Base-by-base conservation (phyloP, 2,113 vertebrate genomes). In the Chaenocephalus aceratus region DNA sequence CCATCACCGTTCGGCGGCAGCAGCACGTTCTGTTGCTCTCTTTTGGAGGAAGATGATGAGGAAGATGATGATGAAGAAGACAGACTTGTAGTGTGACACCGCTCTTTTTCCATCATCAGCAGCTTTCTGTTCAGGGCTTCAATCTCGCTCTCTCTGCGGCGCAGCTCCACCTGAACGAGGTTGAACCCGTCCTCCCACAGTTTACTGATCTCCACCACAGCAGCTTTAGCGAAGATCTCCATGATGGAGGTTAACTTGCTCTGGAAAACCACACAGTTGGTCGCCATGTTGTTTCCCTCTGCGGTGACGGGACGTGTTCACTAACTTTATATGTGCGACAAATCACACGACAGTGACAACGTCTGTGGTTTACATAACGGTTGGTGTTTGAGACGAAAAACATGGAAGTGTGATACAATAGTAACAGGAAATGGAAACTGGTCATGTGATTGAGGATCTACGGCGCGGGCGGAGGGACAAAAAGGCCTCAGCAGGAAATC, bases 151-250 rank as follows among this genome's bases (percentile, higher is more conserved):
- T 95, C 93, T 44, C 89, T 90, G 4, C 93, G 80, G 21, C 90
- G 91, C 2, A 95, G 86, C 88, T 95, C 92, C 2, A 88, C 53
- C 26, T 93, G 92, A 0, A 95, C 71, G 7, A 94, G 23, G 0
- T 82, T 74, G 62, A 93, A 89, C 5, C 87, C 94, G 77, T 95
- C 93, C 74, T 95, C 93, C 87, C 94, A 95, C 77, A 96, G 82
- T 23, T 91, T 89, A 14, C 89, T 80, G 69, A 96, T 93, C 51
- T 96, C 94, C 13, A 91, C 18, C 57, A 95, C 93, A 8, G 95
- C 95, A 6, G 93, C 83, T 63, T 94, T 91, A 10, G 91, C 89
- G 12, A 95, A 75, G 78, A 92, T 84, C 61, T 95, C 94, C 93
- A 96, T 90, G 58, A 96, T 89, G 18, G 89, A 90, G 80, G 81